Percentiles rank a stretch among this genome's conserved stretches.
Conservation (phyloP, 2,797 vertebrate genomes). For the Oryzias dopingdopingensis region DNA sequence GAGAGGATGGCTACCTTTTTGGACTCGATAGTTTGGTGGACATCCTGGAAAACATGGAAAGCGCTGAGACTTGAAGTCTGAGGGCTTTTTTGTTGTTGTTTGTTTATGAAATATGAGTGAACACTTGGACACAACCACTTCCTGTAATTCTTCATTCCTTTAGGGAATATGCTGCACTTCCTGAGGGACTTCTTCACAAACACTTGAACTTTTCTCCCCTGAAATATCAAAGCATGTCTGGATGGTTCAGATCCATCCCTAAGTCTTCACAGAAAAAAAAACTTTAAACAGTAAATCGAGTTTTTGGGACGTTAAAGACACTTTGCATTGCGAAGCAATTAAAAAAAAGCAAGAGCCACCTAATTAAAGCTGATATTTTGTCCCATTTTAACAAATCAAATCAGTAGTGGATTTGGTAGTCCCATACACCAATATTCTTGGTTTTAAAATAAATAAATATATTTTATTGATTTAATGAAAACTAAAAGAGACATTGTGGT, state of each 20-base stretch:
- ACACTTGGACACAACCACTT: conserved; percentile 40
- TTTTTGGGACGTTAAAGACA: neutral
- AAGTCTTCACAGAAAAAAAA: conserved; percentile 15
- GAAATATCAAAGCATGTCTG: neutral
- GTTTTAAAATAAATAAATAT: too few relatives aligned
- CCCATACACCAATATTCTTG: too few relatives aligned
- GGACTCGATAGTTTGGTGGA: conserved; percentile 92
- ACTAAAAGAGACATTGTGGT: too few relatives aligned
- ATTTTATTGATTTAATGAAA: too few relatives aligned
- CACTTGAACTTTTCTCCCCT: conserved; percentile 15
- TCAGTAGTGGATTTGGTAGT: too few relatives aligned
- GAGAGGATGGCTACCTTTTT: conserved; percentile 94
- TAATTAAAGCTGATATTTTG: too few relatives aligned
- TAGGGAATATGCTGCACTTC: conserved; percentile 34
- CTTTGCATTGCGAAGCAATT: too few relatives aligned
- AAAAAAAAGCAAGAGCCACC: too few relatives aligned
- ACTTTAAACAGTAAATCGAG: neutral
- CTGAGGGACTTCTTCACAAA: conserved; percentile 17
- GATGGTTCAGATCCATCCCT: conserved; percentile 10
- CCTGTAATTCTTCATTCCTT: conserved; percentile 26
- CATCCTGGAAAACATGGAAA: conserved; percentile 85
- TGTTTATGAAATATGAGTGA: conserved; percentile 21
- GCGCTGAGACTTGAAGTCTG: conserved; percentile 55
- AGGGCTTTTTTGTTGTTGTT: neutral
- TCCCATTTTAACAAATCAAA: too few relatives aligned